Evolutionary conservation across 2,797 vertebrate genomes (phyloP), one percentile per base, ranked within the genome.

Genomic region (Gymnodraco acuticeps): DNA sequence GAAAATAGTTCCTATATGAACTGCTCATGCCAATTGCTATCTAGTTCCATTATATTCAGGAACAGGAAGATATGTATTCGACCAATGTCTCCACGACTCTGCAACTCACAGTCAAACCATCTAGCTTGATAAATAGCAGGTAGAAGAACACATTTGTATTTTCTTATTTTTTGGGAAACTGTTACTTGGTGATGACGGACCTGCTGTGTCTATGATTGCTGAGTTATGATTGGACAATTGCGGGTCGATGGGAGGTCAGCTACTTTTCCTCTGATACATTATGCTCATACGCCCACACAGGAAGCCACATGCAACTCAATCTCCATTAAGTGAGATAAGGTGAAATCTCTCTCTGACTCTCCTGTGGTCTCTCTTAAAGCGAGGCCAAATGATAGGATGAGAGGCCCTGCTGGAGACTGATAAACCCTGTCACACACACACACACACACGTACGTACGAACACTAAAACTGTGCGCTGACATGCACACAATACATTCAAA

Each of bases 321-420:
- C 62, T 74, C 74, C 72, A 79, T 82, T 77, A 64, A 70, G 72
- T 55, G 54, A 77, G 84, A 86, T 86, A 77, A 88, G 68, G 81
- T 84, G 78, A 80, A 86, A 82, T 86, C 71, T 80, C 42, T 78
- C 60, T 80, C 59, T 33, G 10, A 64, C 50, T 72, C 77, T 80
- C 72, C 63, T 76, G 77, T 75, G 73, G 74, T 75, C 80, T 85
- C 78, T 80, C 66, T 84, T 63, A 82, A 62, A 85, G 83, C 65
- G 23, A 47, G 41, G 42, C 75, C 80, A 70, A 81, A 77, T 89
- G 86, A 93, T 87, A 85, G 82, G 78, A 86, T 65, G 77, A 67
- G 66, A 73, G 73, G 58, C 68, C 23, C 48, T 58, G 91, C 85
- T 79, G 78, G 68, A 78, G 78, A 60, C 82, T 89, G 92, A 95